Conservation (phyloP, 1,140 invertebrate genomes). For the Brachionus angularis region DNA sequence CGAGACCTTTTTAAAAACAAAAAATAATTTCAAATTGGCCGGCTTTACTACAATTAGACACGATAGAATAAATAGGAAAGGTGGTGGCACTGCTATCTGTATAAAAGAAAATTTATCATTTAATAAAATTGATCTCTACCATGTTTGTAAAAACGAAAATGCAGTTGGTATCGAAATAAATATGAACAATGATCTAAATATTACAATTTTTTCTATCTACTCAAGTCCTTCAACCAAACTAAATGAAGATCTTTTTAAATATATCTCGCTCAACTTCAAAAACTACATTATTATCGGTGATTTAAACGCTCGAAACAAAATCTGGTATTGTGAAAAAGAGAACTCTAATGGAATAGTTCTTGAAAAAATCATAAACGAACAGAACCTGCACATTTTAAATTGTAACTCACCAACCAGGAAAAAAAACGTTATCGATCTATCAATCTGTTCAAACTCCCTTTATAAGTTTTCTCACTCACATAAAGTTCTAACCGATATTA, state of each 20-base stretch:
- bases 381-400: neutral
- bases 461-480: neutral
- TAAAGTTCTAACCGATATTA: neutral
- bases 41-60: neutral
- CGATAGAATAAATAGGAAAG: neutral
- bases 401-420: neutral
- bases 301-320: neutral
- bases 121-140: neutral
- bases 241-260: slow-evolving; percentile 1
- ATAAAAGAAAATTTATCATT: neutral
- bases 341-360: neutral
- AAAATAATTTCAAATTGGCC: neutral
- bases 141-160: too few species aligned
- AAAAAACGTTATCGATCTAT: neutral
- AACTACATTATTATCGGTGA: neutral
- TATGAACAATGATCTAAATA: neutral
- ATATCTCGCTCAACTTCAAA: neutral
- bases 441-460: neutral
- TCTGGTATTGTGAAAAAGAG: neutral
- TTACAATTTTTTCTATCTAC: neutral
- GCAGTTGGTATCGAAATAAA: neutral
- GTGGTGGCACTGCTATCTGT: neutral
- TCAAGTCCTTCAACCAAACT: neutral
- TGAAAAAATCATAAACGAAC: neutral
- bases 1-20: neutral